Evolutionary conservation across 2,797 vertebrate genomes (phyloP), one percentile per base, ranked within the genome.

Genomic region (Hipposideros larvatus): DNA sequence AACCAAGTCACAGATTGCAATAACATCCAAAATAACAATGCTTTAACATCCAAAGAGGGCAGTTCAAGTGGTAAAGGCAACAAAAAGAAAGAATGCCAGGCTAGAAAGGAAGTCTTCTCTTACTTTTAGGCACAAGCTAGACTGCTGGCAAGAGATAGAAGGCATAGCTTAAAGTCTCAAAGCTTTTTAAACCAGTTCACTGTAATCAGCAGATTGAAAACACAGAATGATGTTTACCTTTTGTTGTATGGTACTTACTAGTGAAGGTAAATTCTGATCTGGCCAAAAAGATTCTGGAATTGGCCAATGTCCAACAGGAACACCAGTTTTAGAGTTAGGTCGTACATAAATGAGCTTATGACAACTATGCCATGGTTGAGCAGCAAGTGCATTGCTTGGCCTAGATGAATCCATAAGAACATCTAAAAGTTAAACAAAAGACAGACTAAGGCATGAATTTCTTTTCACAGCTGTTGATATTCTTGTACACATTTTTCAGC

Each of bases 241-340:
- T 96, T 86, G 18, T 87, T 41, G 96, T 91, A 68, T 87, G 91
- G 96, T 94, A 98, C 99, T 99, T 99, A 99, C 99, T 99, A 99
- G 98, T 43, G 99, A 99, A 80, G 99, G 99, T 95, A 99, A 99
- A 98, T 99, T 99, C 99, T 99, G 99, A 98, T 99, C 99, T 71
- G 99, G 99, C 99, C 99, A 99, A 98, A 99, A 99, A 95, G 99
- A 99, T 98, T 99, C 99, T 68, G 99, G 99, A 96, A 99, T 99
- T 96, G 99, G 99, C 99, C 99, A 99, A 21, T 99, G 99, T 79
- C 99, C 99, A 89, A 99, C 99, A 94, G 99, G 99, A 98, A 99
- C 99, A 4, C 99, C 99, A 1, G 99, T 99, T 98, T 99, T 99
- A 87, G 99, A 99, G 98, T 99, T 99, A 11, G 99, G 99, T 53